Conservation (phyloP, 2,888 invertebrate species). For the Suillia variegata region DNA sequence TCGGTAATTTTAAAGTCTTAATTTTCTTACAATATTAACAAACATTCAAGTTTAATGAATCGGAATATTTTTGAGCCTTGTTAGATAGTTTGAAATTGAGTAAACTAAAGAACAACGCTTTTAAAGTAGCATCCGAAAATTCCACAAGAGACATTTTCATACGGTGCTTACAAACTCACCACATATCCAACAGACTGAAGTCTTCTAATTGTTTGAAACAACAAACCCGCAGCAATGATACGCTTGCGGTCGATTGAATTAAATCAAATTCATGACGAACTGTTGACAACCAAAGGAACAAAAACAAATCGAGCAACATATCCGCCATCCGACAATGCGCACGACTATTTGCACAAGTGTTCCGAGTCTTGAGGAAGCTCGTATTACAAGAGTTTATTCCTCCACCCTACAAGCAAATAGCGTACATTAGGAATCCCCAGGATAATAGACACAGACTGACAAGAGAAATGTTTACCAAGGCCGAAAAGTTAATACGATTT, state of each 20-base stretch:
- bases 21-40: too few species aligned
- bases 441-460: slow-evolving; percentile 6
- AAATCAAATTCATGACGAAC: slow-evolving; percentile 40
- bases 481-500: slow-evolving; percentile 11
- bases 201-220: slow-evolving; percentile 13
- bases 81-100: too few species aligned
- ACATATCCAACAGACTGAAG: too few species aligned
- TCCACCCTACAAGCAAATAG: neutral
- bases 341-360: slow-evolving; percentile 53
- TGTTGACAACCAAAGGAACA: slow-evolving; percentile 50
- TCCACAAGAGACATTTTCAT: too few species aligned
- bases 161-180: too few species aligned
- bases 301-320: slow-evolving; percentile 52
- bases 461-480: slow-evolving; percentile 7
- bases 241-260: neutral
- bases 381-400: slow-evolving; percentile 31
- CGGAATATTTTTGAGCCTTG: too few species aligned
- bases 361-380: slow-evolving; percentile 28
- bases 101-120: too few species aligned
- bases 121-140: too few species aligned
- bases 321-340: too few species aligned
- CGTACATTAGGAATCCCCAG: neutral
- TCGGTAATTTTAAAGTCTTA: too few species aligned
- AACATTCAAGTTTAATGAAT: too few species aligned
- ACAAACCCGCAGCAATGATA: slow-evolving; percentile 6